Percentiles rank a stretch among this genome's conserved stretches.
phyloP scores from a whole-genome alignment of 1,140 invertebrate genomes.

The Trigoniulus corallinus region DNA sequence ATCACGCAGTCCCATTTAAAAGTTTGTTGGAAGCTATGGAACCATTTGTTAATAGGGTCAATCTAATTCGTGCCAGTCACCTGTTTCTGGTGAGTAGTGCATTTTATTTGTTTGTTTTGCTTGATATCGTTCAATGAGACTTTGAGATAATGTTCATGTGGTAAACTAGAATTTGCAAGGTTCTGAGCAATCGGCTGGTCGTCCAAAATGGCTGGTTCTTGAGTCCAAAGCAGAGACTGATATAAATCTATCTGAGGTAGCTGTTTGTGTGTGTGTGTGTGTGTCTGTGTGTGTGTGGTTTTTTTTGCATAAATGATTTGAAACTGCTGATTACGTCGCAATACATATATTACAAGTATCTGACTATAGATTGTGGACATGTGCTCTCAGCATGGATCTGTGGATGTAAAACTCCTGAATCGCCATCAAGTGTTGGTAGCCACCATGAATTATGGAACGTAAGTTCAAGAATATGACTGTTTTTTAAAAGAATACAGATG shows the following conservation, averaged over 20 bases:
- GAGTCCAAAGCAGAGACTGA: neutral
- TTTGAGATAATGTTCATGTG: conserved; percentile 17
- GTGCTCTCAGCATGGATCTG: neutral
- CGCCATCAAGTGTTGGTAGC: neutral
- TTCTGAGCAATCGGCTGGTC: neutral
- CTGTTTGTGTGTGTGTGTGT: neutral
- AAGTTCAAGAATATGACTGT: neutral
- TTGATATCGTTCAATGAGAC: too few relatives aligned
- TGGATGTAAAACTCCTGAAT: neutral
- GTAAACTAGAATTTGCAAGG: neutral
- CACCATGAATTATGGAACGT: neutral
- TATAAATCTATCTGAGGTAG: neutral
- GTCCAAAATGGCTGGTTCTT: neutral
- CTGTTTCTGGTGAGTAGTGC: too few relatives aligned
- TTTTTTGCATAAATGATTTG: neutral
- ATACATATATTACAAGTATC: neutral
- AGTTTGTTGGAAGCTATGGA: conserved; percentile 32
- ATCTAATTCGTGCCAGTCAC: conserved; percentile 38
- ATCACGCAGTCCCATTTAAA: neutral
- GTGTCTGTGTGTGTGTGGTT: too few relatives aligned
- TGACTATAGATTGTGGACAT: neutral
- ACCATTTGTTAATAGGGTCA: conserved; percentile 37
- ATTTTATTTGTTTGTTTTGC: too few relatives aligned
- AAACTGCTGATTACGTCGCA: too few relatives aligned
- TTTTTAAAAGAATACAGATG: neutral